Percentiles rank a stretch among this genome's conserved stretches.
Evolutionary conservation across 1,140 invertebrate genomes (phyloP).

Genomic region (Neodiprion pinetum): DNA sequence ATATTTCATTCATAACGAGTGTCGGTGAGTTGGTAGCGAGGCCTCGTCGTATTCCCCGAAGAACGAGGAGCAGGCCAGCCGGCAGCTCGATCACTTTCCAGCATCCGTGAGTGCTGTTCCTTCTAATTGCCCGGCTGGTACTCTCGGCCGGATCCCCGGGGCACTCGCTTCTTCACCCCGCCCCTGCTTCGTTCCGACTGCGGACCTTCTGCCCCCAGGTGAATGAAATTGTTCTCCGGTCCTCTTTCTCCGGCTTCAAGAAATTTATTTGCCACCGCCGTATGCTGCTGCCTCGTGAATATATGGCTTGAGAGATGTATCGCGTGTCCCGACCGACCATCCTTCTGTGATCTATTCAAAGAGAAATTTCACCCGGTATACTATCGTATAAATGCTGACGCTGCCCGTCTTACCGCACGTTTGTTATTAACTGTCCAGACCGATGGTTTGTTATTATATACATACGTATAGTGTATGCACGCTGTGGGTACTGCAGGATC

Average conservation of each 20-base stretch:
- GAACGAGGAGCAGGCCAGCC: background rate
- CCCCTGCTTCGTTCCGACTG: too few species aligned
- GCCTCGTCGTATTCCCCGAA: background rate
- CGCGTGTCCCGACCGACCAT: background rate
- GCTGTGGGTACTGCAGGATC: too few species aligned
- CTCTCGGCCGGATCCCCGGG: too few species aligned
- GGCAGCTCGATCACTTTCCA: background rate
- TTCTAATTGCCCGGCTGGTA: background rate
- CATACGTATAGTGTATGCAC: too few species aligned
- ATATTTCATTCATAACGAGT: conserved; percentile 57
- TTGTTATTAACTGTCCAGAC: background rate
- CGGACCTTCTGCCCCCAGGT: background rate
- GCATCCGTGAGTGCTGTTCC: background rate
- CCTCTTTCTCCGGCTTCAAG: background rate
- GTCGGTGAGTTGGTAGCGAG: conserved; percentile 12
- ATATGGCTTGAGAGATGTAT: background rate
- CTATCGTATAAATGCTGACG: too few species aligned
- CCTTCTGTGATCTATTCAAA: background rate
- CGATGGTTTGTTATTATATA: too few species aligned
- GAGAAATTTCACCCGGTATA: background rate
- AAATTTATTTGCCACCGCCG: background rate
- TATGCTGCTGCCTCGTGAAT: background rate
- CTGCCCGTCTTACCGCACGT: background rate
- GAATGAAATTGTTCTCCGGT: background rate
- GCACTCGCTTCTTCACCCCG: too few species aligned